Conservation (phyloP, 2,113 vertebrate genomes). For the Donacobius atricapilla region DNA sequence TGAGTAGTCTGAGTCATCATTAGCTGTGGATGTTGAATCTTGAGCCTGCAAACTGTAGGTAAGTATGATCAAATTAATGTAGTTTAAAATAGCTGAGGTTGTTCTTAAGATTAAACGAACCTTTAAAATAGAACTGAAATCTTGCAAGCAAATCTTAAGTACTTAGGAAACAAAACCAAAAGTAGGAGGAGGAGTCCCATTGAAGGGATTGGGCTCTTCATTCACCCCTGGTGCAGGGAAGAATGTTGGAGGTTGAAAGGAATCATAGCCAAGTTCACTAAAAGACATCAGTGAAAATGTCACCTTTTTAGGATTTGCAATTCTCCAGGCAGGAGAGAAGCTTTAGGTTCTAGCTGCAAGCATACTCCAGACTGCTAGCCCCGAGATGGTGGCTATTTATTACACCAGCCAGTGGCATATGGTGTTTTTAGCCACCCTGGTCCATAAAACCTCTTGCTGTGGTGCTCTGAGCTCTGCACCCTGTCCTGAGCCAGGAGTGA, state of each 20-base stretch:
- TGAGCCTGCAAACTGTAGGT: background rate
- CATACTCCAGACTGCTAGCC: background rate
- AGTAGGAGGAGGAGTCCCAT: background rate
- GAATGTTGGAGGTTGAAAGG: background rate
- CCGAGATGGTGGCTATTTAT: background rate
- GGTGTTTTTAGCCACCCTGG: background rate
- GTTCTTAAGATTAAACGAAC: background rate
- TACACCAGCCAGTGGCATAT: background rate
- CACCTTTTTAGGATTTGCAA: background rate
- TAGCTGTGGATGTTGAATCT: constrained; percentile 4
- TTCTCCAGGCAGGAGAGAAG: background rate
- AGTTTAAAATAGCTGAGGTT: constrained; percentile 8
- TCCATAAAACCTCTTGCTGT: fast-evolving
- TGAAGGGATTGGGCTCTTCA: background rate
- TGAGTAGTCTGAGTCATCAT: background rate
- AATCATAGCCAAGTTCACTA: background rate
- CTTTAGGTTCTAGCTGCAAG: background rate
- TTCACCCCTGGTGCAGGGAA: background rate
- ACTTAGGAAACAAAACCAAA: background rate
- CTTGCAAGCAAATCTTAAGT: background rate
- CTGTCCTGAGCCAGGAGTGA: background rate
- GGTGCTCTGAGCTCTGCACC: background rate
- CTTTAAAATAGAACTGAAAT: constrained; percentile 7
- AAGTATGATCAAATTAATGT: background rate
- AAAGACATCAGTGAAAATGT: background rate